Percentiles rank a stretch among this genome's conserved stretches.
These are phyloP conservation scores for Noctua fimbriata DNA, from an alignment of 2,888 invertebrate species.

Conservation along the genomic window DNA sequence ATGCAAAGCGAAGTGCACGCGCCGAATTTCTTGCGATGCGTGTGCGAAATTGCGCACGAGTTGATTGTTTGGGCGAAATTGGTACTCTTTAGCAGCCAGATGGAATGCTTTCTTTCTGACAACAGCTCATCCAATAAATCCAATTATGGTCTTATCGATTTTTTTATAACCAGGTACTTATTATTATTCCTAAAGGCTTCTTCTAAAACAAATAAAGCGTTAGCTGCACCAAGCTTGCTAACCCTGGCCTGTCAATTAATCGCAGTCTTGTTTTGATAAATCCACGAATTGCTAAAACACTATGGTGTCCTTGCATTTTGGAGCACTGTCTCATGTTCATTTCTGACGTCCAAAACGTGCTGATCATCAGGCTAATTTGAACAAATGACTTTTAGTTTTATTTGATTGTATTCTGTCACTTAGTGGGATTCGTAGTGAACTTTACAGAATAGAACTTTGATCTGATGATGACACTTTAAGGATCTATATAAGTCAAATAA, in stretches of 20 bases:
- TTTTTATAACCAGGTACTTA: too few species aligned
- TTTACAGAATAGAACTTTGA: background rate
- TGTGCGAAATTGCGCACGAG: background rate
- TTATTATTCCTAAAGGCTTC: too few species aligned
- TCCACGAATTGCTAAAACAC: background rate
- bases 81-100: background rate
- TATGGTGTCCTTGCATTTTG: too few species aligned
- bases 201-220: too few species aligned
- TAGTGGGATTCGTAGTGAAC: background rate
- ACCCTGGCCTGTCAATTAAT: too few species aligned
- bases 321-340: background rate
- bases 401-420: background rate
- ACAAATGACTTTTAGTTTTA: too few species aligned
- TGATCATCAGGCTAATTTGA: background rate
- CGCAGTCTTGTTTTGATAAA: too few species aligned
- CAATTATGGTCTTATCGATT: too few species aligned
- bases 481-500: background rate
- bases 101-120: background rate
- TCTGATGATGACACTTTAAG: background rate
- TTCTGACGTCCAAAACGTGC: background rate
- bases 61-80: background rate
- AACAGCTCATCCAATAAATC: background rate
- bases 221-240: too few species aligned
- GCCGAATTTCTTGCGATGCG: too few species aligned
- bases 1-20: too few species aligned